Conservation (phyloP, 2,113 vertebrate genomes). For the Potamarius usumacintae region DNA sequence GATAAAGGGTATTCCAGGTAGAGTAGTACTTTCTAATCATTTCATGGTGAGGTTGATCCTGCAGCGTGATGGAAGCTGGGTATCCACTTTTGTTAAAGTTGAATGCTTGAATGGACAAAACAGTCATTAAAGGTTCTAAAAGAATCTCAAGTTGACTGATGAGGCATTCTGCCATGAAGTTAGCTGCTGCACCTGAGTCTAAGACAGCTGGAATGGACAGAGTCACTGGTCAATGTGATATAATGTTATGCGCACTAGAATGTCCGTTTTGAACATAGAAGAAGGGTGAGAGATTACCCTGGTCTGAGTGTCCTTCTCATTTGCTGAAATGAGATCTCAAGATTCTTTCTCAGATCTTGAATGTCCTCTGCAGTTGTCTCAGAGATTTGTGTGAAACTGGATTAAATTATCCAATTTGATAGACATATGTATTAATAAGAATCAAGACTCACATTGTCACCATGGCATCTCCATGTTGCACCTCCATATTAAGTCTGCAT, state of each 20-base stretch:
- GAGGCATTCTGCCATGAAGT: not conserved
- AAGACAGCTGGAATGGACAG: not conserved
- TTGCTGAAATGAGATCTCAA: not conserved
- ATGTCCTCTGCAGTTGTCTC: not conserved
- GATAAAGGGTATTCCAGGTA: not conserved
- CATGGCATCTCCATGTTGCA: not conserved
- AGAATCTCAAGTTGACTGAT: not conserved
- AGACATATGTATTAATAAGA: not conserved
- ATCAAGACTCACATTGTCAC: not conserved
- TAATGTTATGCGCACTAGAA: not conserved
- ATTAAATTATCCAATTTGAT: not conserved
- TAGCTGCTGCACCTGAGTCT: not conserved
- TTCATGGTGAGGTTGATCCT: not conserved
- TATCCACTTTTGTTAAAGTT: not conserved
- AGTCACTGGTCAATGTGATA: not conserved
- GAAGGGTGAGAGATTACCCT: not conserved
- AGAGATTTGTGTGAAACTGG: not conserved
- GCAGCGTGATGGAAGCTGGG: not conserved
- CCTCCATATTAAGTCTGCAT: not conserved
- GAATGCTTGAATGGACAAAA: not conserved
- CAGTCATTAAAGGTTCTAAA: not conserved
- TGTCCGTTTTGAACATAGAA: not conserved
- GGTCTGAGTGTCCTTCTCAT: not conserved
- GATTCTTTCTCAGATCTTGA: not conserved
- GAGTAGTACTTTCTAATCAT: not conserved